These are phyloP conservation scores for Scaptomyza flava DNA, from an alignment of 2,888 invertebrate species.

Conservation along the genomic window DNA sequence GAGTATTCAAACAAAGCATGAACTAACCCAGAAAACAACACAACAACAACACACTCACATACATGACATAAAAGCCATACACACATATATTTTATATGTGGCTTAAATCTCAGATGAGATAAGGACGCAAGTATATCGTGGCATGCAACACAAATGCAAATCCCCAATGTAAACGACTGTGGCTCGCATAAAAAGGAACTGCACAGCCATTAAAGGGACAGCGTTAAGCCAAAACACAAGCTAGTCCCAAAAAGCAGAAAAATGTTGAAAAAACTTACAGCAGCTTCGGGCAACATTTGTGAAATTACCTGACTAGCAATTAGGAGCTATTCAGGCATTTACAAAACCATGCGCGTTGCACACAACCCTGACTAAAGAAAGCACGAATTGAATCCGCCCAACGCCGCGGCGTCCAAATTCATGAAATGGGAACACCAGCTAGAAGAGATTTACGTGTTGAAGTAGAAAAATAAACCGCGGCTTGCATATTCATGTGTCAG, in stretches of 20 bases:
- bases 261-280: neutral
- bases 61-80: conserved; percentile 53
- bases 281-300: conserved; percentile 53
- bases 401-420: conserved; percentile 42
- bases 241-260: conserved; percentile 32
- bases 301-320: conserved; percentile 70
- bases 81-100: conserved; percentile 77
- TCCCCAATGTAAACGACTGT: conserved; percentile 73
- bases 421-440: conserved; percentile 41
- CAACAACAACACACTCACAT: conserved; percentile 10
- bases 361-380: conserved; percentile 27
- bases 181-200: conserved; percentile 62
- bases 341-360: conserved; percentile 35
- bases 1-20: conserved; percentile 44
- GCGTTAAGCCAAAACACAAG: conserved; percentile 71
- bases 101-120: conserved; percentile 72
- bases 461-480: conserved; percentile 10
- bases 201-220: conserved; percentile 50
- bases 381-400: conserved; percentile 62
- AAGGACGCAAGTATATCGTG: conserved; percentile 44
- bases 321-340: conserved; percentile 28
- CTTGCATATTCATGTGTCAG: conserved; percentile 68
- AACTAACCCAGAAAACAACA: conserved; percentile 36
- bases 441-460: conserved; percentile 51
- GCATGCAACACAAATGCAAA: conserved; percentile 70